A percentile compares a stretch with the other conserved stretches of the same genome.
These are phyloP conservation scores for Drosophila sulfurigaster DNA, from an alignment of 1,140 invertebrate genomes.

Conservation along the genomic window DNA sequence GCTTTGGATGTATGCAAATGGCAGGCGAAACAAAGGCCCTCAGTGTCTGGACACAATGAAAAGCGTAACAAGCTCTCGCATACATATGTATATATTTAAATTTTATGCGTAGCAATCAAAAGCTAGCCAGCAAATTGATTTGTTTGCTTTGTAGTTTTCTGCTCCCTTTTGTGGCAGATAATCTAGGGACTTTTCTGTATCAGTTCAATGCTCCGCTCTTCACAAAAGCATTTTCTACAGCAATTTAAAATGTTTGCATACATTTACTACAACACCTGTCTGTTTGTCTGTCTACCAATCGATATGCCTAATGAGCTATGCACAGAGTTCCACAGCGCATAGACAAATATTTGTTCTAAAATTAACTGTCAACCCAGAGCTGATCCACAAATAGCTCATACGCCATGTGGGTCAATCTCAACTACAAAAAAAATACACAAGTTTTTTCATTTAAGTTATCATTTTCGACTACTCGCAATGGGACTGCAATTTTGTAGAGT, in stretches of 20 bases:
- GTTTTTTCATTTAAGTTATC: neutral
- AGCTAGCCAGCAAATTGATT: conserved; percentile 67
- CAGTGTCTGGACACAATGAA: conserved; percentile 58
- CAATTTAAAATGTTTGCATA: conserved; percentile 65
- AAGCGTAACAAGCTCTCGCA: conserved; percentile 48
- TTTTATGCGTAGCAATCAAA: conserved; percentile 66
- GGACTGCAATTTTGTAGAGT: conserved; percentile 30
- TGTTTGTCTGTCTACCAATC: conserved; percentile 47
- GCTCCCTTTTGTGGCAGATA: conserved; percentile 5
- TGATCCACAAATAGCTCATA: conserved; percentile 57
- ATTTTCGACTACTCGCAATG: neutral
- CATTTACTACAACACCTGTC: conserved; percentile 45
- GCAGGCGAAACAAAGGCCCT: conserved; percentile 40
- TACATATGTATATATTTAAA: conserved; percentile 58
- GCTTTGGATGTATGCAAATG: conserved; percentile 61
- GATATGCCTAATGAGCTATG: conserved; percentile 76
- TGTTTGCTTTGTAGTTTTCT: conserved; percentile 55
- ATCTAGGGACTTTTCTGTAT: conserved; percentile 10
- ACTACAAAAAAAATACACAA: neutral
- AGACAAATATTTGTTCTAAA: conserved; percentile 63
- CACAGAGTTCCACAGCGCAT: conserved; percentile 38
- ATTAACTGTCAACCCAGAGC: conserved; percentile 51
- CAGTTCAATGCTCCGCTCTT: conserved; percentile 66
- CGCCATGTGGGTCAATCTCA: conserved; percentile 5
- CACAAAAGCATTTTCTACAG: neutral